phyloP scores from a whole-genome alignment of 2,797 vertebrate genomes.

The Hemitrygon akajei region DNA sequence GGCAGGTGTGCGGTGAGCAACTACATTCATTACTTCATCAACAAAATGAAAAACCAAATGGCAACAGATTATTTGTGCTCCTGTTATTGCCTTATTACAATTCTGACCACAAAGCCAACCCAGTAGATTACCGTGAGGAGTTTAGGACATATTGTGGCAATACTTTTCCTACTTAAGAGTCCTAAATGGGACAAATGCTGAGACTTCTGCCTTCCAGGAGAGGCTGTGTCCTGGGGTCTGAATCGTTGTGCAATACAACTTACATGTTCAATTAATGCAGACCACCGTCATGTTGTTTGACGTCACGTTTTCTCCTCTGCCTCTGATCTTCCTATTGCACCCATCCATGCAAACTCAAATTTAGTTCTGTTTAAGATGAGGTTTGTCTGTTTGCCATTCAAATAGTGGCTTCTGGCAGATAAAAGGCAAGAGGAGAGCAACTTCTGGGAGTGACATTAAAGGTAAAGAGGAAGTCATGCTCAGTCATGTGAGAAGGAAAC shows the following conservation, averaged over 20 bases:
- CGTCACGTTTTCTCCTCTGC: neutral
- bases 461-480: neutral
- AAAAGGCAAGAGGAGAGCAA: neutral
- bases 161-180: neutral
- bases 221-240: neutral
- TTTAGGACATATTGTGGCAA: conserved; percentile 52
- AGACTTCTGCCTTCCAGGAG: neutral
- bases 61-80: conserved; percentile 58
- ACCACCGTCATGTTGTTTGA: neutral
- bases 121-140: conserved; percentile 57
- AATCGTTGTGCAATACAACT: neutral
- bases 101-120: conserved; percentile 61
- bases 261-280: neutral
- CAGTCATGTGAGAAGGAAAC: neutral
- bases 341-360: neutral
- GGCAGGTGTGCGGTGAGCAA: neutral
- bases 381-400: neutral
- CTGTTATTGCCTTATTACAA: conserved; percentile 63
- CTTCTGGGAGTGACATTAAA: neutral
- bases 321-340: neutral
- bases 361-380: neutral
- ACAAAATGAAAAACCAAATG: neutral
- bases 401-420: neutral
- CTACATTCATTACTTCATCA: neutral
- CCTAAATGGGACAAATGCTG: neutral